A percentile compares a stretch with the other conserved stretches of the same genome.
phyloP scores from a whole-genome alignment of 1,140 invertebrate genomes.

The Theocolax elegans region DNA sequence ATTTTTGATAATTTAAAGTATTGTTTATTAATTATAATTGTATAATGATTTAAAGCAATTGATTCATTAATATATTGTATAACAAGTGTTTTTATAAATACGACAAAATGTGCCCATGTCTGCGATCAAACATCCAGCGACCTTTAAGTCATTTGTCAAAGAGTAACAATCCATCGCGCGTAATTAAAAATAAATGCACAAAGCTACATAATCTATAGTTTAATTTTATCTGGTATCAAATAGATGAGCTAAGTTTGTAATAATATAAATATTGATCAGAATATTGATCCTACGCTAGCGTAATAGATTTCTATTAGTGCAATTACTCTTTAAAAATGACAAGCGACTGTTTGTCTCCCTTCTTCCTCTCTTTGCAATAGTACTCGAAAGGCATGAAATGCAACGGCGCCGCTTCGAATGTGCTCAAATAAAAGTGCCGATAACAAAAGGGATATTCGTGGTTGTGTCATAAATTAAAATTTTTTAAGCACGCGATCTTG shows the following conservation, averaged over 20 bases:
- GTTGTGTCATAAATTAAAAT: constrained; percentile 29
- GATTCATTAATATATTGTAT: too few relatives aligned
- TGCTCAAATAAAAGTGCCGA: constrained; percentile 37
- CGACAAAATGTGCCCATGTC: constrained; percentile 3
- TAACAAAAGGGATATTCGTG: constrained; percentile 25
- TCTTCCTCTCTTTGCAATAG: constrained; percentile 12
- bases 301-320: not conserved
- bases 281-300: not conserved
- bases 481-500: constrained; percentile 20
- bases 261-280: not conserved
- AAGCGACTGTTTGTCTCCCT: not conserved
- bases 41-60: too few relatives aligned
- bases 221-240: not conserved
- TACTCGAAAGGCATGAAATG: constrained; percentile 7
- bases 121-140: not conserved
- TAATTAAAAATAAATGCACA: not conserved
- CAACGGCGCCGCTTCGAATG: constrained; percentile 24
- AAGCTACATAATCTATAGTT: constrained; percentile 5
- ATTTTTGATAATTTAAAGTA: too few relatives aligned
- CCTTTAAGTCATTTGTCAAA: not conserved
- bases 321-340: not conserved
- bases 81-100: not conserved
- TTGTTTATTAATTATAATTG: too few relatives aligned
- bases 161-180: not conserved
- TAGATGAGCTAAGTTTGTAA: not conserved